phyloP scores from a whole-genome alignment of 2,888 invertebrate species.

The Loripinus fragilis region DNA sequence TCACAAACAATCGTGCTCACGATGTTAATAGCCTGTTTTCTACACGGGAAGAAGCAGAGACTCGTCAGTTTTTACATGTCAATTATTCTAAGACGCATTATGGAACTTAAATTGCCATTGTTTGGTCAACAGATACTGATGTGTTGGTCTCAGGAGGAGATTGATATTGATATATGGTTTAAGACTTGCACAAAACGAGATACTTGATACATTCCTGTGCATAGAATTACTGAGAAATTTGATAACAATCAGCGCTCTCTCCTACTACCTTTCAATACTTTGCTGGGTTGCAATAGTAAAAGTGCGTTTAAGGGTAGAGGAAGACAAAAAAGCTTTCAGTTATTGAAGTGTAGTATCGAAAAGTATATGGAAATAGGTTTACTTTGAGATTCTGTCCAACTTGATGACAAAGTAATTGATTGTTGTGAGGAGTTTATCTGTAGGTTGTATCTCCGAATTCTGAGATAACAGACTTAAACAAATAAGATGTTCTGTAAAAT shows the following conservation, averaged over 20 bases:
- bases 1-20: no score
- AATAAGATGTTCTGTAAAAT: neutral
- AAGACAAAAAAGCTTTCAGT: neutral
- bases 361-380: no score
- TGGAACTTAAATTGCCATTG: neutral
- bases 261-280: constrained; percentile 58
- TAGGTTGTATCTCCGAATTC: no score
- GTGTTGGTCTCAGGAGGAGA: neutral
- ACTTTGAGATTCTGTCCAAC: no score
- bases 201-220: neutral
- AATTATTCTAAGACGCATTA: neutral
- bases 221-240: neutral
- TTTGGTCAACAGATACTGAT: neutral
- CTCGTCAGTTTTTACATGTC: neutral
- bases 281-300: constrained; percentile 63
- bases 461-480: neutral
- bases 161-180: constrained; percentile 5
- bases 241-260: neutral
- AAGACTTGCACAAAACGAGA: neutral
- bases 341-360: no score
- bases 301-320: constrained; percentile 43
- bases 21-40: neutral
- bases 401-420: no score
- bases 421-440: no score
- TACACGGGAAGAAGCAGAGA: neutral